A percentile compares a stretch with the other conserved stretches of the same genome.
phyloP scores from a whole-genome alignment of 2,888 invertebrate species.

The Dynastes maya region DNA sequence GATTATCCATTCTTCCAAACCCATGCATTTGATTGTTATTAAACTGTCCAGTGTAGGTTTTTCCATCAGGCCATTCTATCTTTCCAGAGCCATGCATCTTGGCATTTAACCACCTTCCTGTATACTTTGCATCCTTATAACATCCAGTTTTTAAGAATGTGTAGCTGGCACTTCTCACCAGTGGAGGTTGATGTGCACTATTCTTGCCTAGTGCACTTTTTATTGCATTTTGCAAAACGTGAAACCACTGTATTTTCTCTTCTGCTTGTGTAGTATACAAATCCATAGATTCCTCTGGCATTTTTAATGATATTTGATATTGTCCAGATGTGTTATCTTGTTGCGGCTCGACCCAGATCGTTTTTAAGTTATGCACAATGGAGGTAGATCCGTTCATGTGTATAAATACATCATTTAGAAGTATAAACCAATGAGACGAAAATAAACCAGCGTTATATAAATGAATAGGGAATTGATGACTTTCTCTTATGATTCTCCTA shows the following conservation, averaged over 20 bases:
- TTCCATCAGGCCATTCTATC: slow-evolving; percentile 87
- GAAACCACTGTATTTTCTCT: slow-evolving; percentile 86
- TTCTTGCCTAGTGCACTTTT: slow-evolving; percentile 78
- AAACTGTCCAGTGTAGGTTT: slow-evolving; percentile 86
- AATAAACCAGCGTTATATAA: slow-evolving; percentile 82
- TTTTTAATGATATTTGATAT: slow-evolving; percentile 80
- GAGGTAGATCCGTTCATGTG: slow-evolving; percentile 81
- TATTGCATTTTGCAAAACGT: slow-evolving; percentile 83
- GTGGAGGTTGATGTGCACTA: slow-evolving; percentile 78
- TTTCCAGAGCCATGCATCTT: slow-evolving; percentile 89
- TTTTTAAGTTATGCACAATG: slow-evolving; percentile 79
- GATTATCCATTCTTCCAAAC: slow-evolving; percentile 80
- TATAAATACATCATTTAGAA: slow-evolving; percentile 87
- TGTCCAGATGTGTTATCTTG: slow-evolving; percentile 73
- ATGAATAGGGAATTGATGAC: slow-evolving; percentile 80
- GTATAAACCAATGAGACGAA: slow-evolving; percentile 85
- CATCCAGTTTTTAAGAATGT: slow-evolving; percentile 81
- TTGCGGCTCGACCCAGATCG: slow-evolving; percentile 86
- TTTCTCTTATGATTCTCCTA: slow-evolving; percentile 85
- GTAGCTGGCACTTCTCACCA: slow-evolving; percentile 81
- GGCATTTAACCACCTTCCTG: slow-evolving; percentile 87
- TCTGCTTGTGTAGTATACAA: slow-evolving; percentile 79
- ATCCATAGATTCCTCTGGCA: slow-evolving; percentile 85
- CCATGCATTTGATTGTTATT: slow-evolving; percentile 83
- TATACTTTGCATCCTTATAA: slow-evolving; percentile 86